Conservation (phyloP, 1,140 invertebrate genomes). For the Drosophila micromelanica region DNA sequence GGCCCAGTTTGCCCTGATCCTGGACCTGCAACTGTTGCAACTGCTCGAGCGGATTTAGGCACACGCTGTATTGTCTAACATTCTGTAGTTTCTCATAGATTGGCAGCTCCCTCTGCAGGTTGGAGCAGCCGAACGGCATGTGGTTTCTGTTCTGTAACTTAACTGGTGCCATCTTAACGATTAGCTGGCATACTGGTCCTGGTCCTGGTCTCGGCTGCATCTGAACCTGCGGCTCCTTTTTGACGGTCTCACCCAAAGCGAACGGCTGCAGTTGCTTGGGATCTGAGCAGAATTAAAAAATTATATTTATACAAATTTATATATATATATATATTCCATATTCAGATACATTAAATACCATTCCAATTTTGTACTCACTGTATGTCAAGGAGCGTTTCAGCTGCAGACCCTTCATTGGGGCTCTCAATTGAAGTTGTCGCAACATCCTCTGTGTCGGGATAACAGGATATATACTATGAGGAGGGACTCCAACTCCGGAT, state of each 20-base stretch:
- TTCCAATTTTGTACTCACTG: conserved; percentile 24
- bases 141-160: conserved; percentile 1
- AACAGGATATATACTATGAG: conserved; percentile 9
- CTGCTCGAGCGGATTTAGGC: conserved; percentile 20
- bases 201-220: background rate
- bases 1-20: conserved; percentile 5
- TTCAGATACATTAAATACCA: background rate
- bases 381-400: conserved; percentile 28
- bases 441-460: conserved; percentile 31
- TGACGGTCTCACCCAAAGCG: conserved; percentile 1
- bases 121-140: conserved; percentile 12
- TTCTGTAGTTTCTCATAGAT: background rate
- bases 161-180: background rate
- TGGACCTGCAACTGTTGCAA: conserved; percentile 14
- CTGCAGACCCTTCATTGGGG: conserved; percentile 22
- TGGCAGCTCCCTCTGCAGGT: conserved; percentile 4
- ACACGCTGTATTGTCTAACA: conserved; percentile 9
- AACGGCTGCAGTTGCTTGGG: conserved; percentile 20
- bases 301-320: too few species aligned
- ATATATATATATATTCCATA: too few species aligned
- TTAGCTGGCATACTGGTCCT: conserved; percentile 10
- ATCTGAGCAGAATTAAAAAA: too few species aligned
- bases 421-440: conserved; percentile 38
- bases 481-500: conserved; percentile 14
- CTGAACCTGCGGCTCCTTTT: conserved; percentile 14